Evolutionary conservation across 2,888 invertebrate species (phyloP), one percentile per base, ranked within the genome.

Genomic region (Dermolepida albohirtum): DNA sequence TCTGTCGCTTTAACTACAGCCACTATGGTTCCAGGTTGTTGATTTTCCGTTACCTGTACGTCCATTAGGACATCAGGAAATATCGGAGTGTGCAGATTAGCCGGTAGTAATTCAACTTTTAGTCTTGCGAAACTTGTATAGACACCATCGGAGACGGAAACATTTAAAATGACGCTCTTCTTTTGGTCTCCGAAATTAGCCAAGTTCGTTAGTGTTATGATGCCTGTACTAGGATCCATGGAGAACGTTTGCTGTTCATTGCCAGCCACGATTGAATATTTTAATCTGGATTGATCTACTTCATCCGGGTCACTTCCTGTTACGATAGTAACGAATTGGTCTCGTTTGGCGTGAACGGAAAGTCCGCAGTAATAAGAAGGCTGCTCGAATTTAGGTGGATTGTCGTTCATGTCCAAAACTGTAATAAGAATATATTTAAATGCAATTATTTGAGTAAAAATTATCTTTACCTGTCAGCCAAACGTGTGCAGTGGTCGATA

Each of bases 111-210:
- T 77, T 92, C 88, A 55, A 95, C 90, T 84, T 92, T 92, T 12
- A 94, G 87, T 72, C 94, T 86, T 0, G 95, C 90, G 83, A 93
- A 97, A 73, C 90, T 93, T 6, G 95, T 96, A 84, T 96, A 97
- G 41, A 97, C 95, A 39, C 97, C 97, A 85, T 98, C 98, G 65
- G 95, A 94, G 43, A 96, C 97, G 1, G 97, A 97, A 39, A 98
- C 91, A 85, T 98, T 98, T 68, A 98, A 86, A 69, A 89, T 84
- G 77, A 90, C 89, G 63, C 87, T 84, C 59, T 88, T 87, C 59
- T 88, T 87, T 72, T 87, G 85, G 55, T 90, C 89, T 4, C 89
- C 88, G 74, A 91, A 90, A 78, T 90, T 90, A 70, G 93, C 89
- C 80, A 92, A 87, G 79, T 92, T 92, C 71, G 92, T 89, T 69